A percentile compares a stretch with the other conserved stretches of the same genome.
phyloP scores from a whole-genome alignment of 2,797 vertebrate species.

The Smutsia gigantea region DNA sequence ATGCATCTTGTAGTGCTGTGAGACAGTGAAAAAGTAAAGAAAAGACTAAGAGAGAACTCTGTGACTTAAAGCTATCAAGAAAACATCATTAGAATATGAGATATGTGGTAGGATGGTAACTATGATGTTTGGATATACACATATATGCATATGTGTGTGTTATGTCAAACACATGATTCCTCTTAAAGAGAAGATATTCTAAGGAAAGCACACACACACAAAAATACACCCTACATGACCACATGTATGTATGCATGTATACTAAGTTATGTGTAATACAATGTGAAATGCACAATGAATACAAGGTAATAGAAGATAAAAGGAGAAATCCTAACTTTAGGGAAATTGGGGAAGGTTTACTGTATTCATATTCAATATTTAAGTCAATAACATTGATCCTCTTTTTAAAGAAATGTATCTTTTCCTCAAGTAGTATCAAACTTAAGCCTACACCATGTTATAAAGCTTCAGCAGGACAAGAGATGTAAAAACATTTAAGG shows the following conservation, averaged over 20 bases:
- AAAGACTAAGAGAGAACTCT: not conserved
- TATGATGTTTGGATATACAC: not conserved
- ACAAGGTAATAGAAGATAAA: not conserved
- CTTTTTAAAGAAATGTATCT: not conserved
- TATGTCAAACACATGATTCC: not conserved
- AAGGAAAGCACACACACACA: not conserved
- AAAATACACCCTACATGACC: not conserved
- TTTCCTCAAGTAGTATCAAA: not conserved
- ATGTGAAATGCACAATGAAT: not conserved
- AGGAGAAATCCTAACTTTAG: not conserved
- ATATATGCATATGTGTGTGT: not conserved
- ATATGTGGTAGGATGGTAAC: not conserved
- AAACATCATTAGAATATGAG: not conserved
- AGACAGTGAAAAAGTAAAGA: not conserved
- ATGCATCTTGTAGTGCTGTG: not conserved
- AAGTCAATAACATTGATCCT: not conserved
- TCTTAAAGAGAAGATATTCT: not conserved
- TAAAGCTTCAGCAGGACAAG: not conserved
- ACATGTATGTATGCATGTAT: no score
- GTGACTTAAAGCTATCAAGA: not conserved
- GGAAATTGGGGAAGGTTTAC: not conserved
- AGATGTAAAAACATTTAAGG: not conserved
- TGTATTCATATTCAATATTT: not conserved
- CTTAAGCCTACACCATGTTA: not conserved
- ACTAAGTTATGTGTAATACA: not conserved